A percentile compares a stretch with the other conserved stretches of the same genome.
Conservation (phyloP, 2,797 vertebrate species). For the Mus spretus region DNA sequence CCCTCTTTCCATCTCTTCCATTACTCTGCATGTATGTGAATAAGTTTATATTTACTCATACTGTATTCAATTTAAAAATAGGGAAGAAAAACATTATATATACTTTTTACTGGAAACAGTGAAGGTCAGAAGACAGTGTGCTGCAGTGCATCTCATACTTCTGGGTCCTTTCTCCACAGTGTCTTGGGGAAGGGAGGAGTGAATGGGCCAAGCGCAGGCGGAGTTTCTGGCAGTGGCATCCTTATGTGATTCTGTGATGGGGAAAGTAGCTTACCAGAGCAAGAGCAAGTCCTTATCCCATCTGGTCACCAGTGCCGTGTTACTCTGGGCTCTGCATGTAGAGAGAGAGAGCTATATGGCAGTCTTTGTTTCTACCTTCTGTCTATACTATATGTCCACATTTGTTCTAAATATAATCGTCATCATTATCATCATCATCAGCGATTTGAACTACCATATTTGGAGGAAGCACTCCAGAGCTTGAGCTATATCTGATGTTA, state of each 20-base stretch:
- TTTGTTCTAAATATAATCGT: not conserved
- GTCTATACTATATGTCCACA: not conserved
- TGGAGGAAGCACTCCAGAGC: not conserved
- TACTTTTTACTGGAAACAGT: not conserved
- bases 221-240: not conserved
- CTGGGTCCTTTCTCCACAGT: not conserved
- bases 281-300: not conserved
- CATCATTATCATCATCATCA: not conserved
- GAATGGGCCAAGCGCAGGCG: not conserved
- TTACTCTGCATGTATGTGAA: too few species aligned
- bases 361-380: not conserved
- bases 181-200: not conserved
- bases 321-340: not conserved
- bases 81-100: not conserved
- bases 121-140: not conserved
- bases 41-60: not conserved
- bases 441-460: conserved; percentile 37
- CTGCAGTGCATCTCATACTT: not conserved
- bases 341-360: not conserved
- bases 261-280: not conserved
- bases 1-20: not conserved
- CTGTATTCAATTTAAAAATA: not conserved
- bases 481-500: not conserved
- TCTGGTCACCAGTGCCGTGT: not conserved
- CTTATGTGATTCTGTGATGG: not conserved